phyloP scores from a whole-genome alignment of 2,797 vertebrate species.

The Paedocypris micromegethes region DNA sequence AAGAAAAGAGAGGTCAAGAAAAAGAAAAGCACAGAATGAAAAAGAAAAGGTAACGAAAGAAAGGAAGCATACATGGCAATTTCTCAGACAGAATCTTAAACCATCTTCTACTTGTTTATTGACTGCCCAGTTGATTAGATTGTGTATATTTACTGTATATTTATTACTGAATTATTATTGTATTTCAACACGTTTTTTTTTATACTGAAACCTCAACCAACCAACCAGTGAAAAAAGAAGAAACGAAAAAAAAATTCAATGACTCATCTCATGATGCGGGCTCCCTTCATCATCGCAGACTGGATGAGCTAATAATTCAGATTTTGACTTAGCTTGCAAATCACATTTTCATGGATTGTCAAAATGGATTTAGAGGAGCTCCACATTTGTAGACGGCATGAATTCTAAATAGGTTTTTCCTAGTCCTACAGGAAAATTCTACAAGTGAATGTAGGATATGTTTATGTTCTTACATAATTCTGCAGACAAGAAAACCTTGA shows the following conservation, averaged over 20 bases:
- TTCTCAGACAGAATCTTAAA: too few relatives aligned
- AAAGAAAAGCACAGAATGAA: too few relatives aligned
- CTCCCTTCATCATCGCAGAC: constrained; percentile 25
- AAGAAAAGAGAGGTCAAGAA: too few relatives aligned
- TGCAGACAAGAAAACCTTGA: constrained; percentile 20
- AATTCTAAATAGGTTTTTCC: constrained; percentile 33
- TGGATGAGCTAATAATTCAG: constrained; percentile 31
- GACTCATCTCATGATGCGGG: constrained; percentile 35
- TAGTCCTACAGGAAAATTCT: constrained; percentile 29
- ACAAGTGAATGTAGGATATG: constrained; percentile 20
- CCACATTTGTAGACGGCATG: constrained; percentile 26
- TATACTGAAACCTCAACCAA: neutral
- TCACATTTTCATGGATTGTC: constrained; percentile 43
- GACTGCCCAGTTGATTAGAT: neutral
- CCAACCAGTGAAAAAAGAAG: constrained; percentile 2
- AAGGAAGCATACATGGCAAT: too few relatives aligned
- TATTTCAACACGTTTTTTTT: constrained; percentile 8
- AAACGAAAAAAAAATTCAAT: constrained; percentile 21
- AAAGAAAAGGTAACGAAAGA: too few relatives aligned
- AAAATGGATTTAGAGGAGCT: constrained; percentile 40
- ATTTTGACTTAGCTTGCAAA: constrained; percentile 42
- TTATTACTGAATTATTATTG: neutral
- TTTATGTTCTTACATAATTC: constrained; percentile 31
- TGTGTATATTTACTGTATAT: neutral
- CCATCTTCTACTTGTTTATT: constrained; percentile 12